Conservation (phyloP, 2,888 invertebrate species). For the Candidula unifasciata region DNA sequence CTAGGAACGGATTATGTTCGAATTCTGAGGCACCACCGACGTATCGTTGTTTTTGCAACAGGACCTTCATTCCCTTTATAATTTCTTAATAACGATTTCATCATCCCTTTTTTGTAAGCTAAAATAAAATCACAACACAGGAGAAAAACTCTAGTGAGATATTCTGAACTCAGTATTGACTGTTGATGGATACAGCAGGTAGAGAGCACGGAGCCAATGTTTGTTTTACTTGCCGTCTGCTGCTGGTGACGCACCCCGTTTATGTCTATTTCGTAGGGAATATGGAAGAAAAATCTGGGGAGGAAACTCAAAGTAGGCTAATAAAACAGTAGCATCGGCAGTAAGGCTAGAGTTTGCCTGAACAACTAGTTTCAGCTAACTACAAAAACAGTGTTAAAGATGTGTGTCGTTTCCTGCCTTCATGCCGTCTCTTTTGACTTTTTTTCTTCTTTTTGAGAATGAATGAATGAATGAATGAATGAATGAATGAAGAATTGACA, state of each 20-base stretch:
- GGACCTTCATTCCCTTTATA: too few relatives aligned
- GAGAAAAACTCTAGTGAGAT: background rate
- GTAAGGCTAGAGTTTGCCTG: background rate
- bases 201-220: slow-evolving; percentile 11
- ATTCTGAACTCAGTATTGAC: slow-evolving; percentile 5
- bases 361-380: background rate
- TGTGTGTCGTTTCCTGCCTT: background rate
- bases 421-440: too few relatives aligned
- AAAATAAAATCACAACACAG: slow-evolving; percentile 12
- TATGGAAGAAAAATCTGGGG: background rate
- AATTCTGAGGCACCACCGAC: too few relatives aligned
- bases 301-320: slow-evolving; percentile 6
- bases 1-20: too few relatives aligned
- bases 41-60: too few relatives aligned
- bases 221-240: slow-evolving; percentile 19
- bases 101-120: background rate
- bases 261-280: background rate
- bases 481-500: too few relatives aligned
- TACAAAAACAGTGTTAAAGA: background rate
- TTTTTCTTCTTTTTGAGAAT: too few relatives aligned
- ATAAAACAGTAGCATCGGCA: background rate
- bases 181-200: slow-evolving; percentile 26
- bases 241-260: background rate
- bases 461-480: too few relatives aligned
- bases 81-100: background rate